Evolutionary conservation across 1,140 invertebrate species (phyloP), one percentile per base, ranked within the genome.

Genomic region (Rhynchophorus ferrugineus): DNA sequence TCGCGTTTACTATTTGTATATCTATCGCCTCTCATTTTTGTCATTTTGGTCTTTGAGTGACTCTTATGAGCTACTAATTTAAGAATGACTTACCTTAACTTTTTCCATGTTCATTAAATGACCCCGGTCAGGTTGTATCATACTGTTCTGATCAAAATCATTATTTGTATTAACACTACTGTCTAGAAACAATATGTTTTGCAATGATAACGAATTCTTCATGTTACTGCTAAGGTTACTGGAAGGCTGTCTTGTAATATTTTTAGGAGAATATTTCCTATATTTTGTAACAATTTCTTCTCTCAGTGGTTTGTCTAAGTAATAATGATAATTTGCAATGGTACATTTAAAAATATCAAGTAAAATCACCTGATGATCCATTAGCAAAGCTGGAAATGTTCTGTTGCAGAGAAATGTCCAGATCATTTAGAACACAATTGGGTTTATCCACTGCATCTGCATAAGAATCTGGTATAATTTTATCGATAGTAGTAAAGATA

Each of bases 131-230:
- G 65, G 60, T 51, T 66, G 66, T 3, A 69, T 62, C 1, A 70
- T 64, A 2, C 57, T 60, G 44, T 69, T 69, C 37, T 69, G 64
- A 59, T 69, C 66, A 52, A 67, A 70, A 57, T 69, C 68, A 45
- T 69, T 69, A 47, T 65, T 69, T 8, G 68, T 58, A 53, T 69
- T 69, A 5, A 61, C 47, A 17, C 49, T 60, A 7, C 16, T 16
- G 21, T 61, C 57, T 7, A 61, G 37, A 16, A 66, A 62, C 29
- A 64, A 46, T 22, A 67, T 62, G 46, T 66, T 63, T 57, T 69
- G 65, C 35, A 66, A 44, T 3, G 66, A 68, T 11, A 61, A 49
- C 8, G 66, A 69, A 44, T 58, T 61, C 42, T 58, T 58, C 45
- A 55, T 18, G 17, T 55, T 44, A 17, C 47, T 36, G 19, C 36